phyloP scores from a whole-genome alignment of 1,140 invertebrate species.

The Drosophila biarmipes region DNA sequence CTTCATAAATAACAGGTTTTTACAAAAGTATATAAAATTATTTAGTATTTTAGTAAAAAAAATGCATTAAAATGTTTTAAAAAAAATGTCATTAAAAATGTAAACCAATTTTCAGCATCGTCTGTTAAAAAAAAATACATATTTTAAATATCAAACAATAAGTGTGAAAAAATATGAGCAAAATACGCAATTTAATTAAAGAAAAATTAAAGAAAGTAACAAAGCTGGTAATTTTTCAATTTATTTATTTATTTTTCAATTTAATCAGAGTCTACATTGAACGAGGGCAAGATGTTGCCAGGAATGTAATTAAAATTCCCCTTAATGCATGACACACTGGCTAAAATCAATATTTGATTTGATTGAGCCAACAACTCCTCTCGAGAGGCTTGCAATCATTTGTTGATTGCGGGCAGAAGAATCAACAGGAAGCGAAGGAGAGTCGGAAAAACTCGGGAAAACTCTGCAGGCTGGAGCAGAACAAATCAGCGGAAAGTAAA shows the following conservation, averaged over 20 bases:
- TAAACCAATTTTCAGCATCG: no score
- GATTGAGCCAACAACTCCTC: slow-evolving; percentile 10
- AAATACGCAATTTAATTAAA: not conserved
- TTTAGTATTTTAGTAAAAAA: no score
- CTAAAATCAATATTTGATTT: slow-evolving; percentile 44
- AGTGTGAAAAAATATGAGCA: no score
- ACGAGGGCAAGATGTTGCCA: not conserved
- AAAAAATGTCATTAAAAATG: no score
- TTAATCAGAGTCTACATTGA: not conserved
- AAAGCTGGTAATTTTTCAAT: not conserved
- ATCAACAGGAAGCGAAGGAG: slow-evolving; percentile 36
- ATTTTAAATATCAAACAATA: no score
- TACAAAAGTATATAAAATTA: no score
- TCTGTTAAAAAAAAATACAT: no score
- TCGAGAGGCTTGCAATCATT: slow-evolving; percentile 30
- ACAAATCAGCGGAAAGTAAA: slow-evolving; percentile 78
- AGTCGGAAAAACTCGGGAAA: slow-evolving; percentile 14
- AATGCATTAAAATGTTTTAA: no score
- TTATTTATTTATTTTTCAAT: not conserved
- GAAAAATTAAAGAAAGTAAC: not conserved
- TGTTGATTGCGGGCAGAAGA: slow-evolving; percentile 63
- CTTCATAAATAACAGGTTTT: no score
- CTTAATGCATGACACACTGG: slow-evolving; percentile 10
- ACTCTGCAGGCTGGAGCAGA: slow-evolving; percentile 46
- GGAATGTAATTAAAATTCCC: slow-evolving; percentile 38